A percentile compares a stretch with the other conserved stretches of the same genome.
These are phyloP conservation scores for Odocoileus hemionus DNA, from an alignment of 2,113 vertebrate species.

Conservation along the genomic window DNA sequence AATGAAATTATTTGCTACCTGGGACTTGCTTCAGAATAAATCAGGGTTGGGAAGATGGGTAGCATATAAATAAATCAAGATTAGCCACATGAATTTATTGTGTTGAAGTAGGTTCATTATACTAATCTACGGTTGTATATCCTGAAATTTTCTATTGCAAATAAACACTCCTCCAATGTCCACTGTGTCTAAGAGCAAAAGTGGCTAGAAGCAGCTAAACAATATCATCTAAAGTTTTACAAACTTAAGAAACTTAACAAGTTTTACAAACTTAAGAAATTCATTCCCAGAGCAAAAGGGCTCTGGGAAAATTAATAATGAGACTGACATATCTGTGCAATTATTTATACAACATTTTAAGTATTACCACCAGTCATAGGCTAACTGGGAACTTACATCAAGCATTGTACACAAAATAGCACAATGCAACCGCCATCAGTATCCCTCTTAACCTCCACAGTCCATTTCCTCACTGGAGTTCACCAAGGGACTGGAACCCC, in stretches of 20 bases:
- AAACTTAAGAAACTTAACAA: not conserved
- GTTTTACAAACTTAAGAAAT: not conserved
- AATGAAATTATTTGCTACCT: not conserved
- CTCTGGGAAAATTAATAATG: not conserved
- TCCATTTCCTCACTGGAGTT: not conserved
- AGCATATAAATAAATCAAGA: not conserved
- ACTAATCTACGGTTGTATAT: not conserved
- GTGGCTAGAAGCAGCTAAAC: not conserved
- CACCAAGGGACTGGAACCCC: not conserved
- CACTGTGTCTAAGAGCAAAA: not conserved
- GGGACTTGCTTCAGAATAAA: conserved; percentile 3
- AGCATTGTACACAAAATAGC: not conserved
- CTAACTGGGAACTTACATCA: not conserved
- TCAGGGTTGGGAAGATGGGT: not conserved
- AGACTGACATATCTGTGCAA: not conserved
- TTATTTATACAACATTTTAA: not conserved
- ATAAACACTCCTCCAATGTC: not conserved
- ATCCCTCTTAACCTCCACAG: not conserved
- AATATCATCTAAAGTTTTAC: not conserved
- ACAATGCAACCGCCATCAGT: not conserved
- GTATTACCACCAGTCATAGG: not conserved
- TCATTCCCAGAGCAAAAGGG: not conserved
- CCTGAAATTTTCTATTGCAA: not conserved
- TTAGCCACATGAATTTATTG: not conserved
- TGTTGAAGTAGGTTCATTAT: not conserved